Evolutionary conservation across 2,888 invertebrate genomes (phyloP).

Genomic region (Rhagonycha fulva): DNA sequence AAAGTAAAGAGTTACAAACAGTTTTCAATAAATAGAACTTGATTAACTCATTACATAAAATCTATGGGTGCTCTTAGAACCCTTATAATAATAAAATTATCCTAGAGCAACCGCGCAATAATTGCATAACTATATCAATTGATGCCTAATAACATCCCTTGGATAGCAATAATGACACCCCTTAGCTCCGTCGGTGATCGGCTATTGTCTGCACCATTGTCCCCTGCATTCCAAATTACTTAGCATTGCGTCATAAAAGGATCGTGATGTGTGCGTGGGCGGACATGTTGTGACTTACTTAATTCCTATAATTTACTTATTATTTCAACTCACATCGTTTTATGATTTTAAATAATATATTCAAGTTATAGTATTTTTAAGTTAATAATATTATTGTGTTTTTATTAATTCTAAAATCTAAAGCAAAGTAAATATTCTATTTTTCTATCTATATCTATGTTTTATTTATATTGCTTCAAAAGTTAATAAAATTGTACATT

Average conservation of each 20-base stretch:
- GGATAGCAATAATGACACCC: constrained; percentile 48
- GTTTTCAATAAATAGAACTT: neutral
- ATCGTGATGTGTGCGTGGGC: constrained; percentile 39
- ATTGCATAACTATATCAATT: constrained; percentile 56
- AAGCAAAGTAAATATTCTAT: too few species aligned
- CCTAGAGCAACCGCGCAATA: constrained; percentile 39
- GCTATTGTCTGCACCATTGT: constrained; percentile 48
- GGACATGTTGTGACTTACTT: constrained; percentile 52
- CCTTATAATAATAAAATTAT: constrained; percentile 33
- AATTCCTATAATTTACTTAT: constrained; percentile 47
- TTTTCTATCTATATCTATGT: too few species aligned
- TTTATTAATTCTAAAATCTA: too few species aligned
- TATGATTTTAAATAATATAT: neutral
- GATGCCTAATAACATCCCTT: constrained; percentile 55
- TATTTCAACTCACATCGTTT: neutral
- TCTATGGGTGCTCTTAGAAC: constrained; percentile 5
- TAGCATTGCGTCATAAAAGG: constrained; percentile 38
- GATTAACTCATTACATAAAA: constrained; percentile 1
- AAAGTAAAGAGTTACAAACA: neutral
- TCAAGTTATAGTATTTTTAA: neutral
- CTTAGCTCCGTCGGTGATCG: constrained; percentile 48
- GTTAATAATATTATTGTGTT: too few species aligned
- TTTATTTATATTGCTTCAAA: too few species aligned
- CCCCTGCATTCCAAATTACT: constrained; percentile 33
- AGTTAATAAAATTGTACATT: too few species aligned